Percentiles rank a stretch among this genome's conserved stretches.
Conservation (phyloP, 2,888 invertebrate species). For the Phytoseiulus persimilis region DNA sequence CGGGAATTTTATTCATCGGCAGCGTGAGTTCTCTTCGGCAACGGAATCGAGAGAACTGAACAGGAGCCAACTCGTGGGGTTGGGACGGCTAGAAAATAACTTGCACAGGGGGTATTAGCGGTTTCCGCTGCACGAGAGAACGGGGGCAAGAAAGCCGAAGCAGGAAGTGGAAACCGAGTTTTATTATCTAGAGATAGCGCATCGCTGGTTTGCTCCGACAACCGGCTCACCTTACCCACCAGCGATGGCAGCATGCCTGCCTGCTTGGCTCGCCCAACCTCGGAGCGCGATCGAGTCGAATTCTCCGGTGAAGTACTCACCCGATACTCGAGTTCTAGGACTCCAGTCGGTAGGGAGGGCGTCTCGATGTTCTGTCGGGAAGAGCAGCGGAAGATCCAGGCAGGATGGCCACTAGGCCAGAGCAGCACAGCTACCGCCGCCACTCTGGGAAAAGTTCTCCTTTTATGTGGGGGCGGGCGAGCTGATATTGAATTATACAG, state of each 20-base stretch:
- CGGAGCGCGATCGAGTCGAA: neutral
- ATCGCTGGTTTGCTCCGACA: neutral
- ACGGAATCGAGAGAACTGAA: neutral
- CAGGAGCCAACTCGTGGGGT: neutral
- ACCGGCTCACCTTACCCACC: neutral
- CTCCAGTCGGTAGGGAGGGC: neutral
- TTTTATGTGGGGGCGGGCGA: neutral
- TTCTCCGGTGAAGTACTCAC: neutral
- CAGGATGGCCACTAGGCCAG: neutral
- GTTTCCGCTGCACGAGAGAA: neutral
- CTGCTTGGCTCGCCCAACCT: neutral
- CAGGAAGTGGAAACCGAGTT: constrained; percentile 37
- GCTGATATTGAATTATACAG: constrained; percentile 35
- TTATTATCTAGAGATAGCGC: constrained; percentile 38
- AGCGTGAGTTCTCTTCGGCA: neutral
- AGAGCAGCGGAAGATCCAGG: neutral
- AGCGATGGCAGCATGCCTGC: no score
- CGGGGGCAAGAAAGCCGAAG: neutral
- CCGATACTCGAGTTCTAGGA: neutral
- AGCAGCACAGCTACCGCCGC: no score
- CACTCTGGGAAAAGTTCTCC: neutral
- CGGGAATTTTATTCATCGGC: neutral
- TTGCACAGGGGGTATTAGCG: neutral
- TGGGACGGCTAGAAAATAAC: neutral
- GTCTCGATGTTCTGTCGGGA: neutral